Percentiles rank a stretch among this genome's conserved stretches.
Conservation (phyloP, 2,113 vertebrate species). For the Pseudolaguvia tuberculata region DNA sequence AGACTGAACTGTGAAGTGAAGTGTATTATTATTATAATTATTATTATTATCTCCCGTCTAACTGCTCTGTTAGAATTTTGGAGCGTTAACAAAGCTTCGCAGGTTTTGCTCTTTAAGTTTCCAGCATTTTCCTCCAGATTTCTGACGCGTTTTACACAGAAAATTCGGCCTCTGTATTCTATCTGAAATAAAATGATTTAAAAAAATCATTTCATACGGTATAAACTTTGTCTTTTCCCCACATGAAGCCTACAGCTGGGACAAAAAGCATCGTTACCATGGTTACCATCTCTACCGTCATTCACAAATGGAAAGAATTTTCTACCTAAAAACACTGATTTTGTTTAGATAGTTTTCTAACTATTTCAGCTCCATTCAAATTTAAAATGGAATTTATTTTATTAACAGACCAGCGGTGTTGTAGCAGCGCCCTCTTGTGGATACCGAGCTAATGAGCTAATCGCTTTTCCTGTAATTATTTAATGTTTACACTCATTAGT, state of each 20-base stretch:
- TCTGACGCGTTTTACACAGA: conserved; percentile 37
- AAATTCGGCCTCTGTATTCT: conserved; percentile 34
- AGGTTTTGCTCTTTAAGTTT: too few species aligned
- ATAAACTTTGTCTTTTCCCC: not conserved
- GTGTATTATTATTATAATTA: too few species aligned
- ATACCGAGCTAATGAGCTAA: too few species aligned
- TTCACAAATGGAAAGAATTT: not conserved
- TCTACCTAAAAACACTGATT: too few species aligned
- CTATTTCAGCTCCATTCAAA: too few species aligned
- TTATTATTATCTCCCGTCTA: too few species aligned
- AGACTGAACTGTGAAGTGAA: too few species aligned
- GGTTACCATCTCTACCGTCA: not conserved
- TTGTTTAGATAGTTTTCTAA: too few species aligned
- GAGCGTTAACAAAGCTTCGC: conserved; percentile 40
- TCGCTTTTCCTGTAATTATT: not conserved
- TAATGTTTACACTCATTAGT: too few species aligned
- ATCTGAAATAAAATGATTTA: conserved; percentile 9
- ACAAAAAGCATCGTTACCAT: not conserved
- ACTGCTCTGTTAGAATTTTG: too few species aligned
- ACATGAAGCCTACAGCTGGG: not conserved
- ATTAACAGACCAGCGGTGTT: not conserved
- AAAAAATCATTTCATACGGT: conserved; percentile 60
- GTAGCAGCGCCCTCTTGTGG: conserved; percentile 24
- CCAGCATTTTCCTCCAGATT: conserved; percentile 41
- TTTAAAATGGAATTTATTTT: not conserved